Conservation (phyloP, 2,113 vertebrate species). For the Gymnorhina tibicen region DNA sequence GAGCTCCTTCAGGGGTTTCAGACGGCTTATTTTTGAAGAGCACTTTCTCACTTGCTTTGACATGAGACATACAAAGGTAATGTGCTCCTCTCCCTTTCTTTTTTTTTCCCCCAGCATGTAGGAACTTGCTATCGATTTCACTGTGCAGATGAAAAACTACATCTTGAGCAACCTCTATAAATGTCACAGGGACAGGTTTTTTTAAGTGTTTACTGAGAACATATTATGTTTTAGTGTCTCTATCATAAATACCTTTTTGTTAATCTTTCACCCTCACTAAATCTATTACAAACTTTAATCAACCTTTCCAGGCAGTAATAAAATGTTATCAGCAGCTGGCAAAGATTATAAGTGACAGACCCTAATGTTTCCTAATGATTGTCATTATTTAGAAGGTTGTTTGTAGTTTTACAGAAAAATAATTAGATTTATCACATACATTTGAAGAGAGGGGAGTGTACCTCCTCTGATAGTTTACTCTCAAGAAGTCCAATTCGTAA, state of each 20-base stretch:
- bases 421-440: constrained; percentile 16
- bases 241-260: constrained; percentile 60
- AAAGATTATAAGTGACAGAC: constrained; percentile 28
- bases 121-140: constrained; percentile 25
- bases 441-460: neutral
- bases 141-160: constrained; percentile 17
- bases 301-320: constrained; percentile 18
- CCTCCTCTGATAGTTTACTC: neutral
- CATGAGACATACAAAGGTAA: neutral
- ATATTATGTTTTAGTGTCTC: neutral
- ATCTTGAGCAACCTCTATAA: constrained; percentile 42
- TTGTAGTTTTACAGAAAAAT: constrained; percentile 36
- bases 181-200: constrained; percentile 5
- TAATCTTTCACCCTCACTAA: constrained; percentile 48
- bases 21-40: neutral
- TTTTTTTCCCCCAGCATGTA: neutral
- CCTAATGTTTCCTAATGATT: constrained; percentile 39
- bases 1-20: neutral
- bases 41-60: neutral
- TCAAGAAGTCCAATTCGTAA: constrained; percentile 55
- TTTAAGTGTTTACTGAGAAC: constrained; percentile 7
- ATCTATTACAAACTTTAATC: neutral
- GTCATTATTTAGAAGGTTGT: constrained; percentile 22
- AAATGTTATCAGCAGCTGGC: constrained; percentile 31
- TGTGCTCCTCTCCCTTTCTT: neutral